Percentiles rank a stretch among this genome's conserved stretches.
Conservation (phyloP, 2,888 invertebrate species). For the Anthoptus insignis region DNA sequence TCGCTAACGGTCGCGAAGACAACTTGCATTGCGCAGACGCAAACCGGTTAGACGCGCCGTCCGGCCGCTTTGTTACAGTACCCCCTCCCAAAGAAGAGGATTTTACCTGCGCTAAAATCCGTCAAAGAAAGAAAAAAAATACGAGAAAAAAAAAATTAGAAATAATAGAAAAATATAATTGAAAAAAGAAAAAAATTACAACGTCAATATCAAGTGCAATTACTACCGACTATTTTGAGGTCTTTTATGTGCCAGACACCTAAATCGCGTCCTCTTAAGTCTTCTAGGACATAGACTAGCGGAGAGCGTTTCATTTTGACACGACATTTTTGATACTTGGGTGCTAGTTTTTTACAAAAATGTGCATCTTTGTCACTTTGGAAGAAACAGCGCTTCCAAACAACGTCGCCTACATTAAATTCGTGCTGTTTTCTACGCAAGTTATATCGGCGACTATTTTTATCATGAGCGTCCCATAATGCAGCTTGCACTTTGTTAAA, state of each 20-base stretch:
- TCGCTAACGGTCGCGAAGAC: too few relatives aligned
- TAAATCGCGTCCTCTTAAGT: neutral
- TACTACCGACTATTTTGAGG: too few relatives aligned
- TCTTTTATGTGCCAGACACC: neutral
- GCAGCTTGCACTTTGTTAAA: slow-evolving; percentile 45
- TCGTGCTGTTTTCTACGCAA: neutral
- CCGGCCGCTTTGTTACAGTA: too few relatives aligned
- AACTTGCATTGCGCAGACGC: too few relatives aligned
- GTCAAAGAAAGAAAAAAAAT: too few relatives aligned
- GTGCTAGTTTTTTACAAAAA: neutral
- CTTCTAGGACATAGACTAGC: neutral
- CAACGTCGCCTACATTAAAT: neutral
- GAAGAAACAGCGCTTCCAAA: neutral
- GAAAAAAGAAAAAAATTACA: too few relatives aligned
- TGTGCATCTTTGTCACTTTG: neutral
- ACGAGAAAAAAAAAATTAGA: too few relatives aligned
- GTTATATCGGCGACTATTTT: neutral
- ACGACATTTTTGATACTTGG: neutral
- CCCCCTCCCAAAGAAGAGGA: too few relatives aligned
- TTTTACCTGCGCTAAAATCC: too few relatives aligned
- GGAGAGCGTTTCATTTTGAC: neutral
- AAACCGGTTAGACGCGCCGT: too few relatives aligned
- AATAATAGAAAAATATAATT: too few relatives aligned
- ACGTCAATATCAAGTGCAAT: too few relatives aligned
- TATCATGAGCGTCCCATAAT: neutral